Evolutionary conservation across 2,113 vertebrate genomes (phyloP), one percentile per base, ranked within the genome.

Genomic region (Platichthys stellatus): DNA sequence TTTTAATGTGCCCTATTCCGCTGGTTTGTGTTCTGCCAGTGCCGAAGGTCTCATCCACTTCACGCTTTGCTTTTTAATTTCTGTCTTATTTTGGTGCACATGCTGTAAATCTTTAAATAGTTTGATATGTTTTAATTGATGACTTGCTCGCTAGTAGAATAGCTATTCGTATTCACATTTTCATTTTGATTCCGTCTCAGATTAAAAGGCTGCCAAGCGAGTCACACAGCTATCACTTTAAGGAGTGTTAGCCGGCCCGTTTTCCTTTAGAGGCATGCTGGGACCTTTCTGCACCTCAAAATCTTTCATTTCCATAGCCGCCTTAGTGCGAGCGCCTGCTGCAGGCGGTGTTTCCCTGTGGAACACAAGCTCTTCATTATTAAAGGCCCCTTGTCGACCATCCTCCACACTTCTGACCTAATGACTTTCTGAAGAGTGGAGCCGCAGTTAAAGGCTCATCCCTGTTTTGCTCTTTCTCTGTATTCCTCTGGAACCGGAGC

Each of bases 341-440:
- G 72, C 81, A 79, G 88, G 92, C 88, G 49, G 74, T 81, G 87
- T 87, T 92, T 92, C 92, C 93, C 93, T 53, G 63, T 76, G 90
- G 93, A 90, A 85, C 82, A 71, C 76, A 72, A 77, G 79, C 88
- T 85, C 90, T 93, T 94, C 89, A 92, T 95, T 93, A 93, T 90
- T 91, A 91, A 92, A 88, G 83, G 86, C 80, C 90, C 85, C 83
- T 88, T 14, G 78, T 72, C 51, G 86, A 82, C 83, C 92, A 90
- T 92, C 91, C 87, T 93, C 90, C 91, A 86, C 91, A 87, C 86
- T 89, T 75, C 83, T 93, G 92, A 94, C 94, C 93, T 92, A 86
- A 93, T 90, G 93, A 94, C 94, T 93, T 94, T 93, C 89, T 87
- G 72, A 80, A 90, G 90, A 89, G 84, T 76, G 23, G 77, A 81